phyloP scores from a whole-genome alignment of 2,888 invertebrate species.

The Drosophila conformis region DNA sequence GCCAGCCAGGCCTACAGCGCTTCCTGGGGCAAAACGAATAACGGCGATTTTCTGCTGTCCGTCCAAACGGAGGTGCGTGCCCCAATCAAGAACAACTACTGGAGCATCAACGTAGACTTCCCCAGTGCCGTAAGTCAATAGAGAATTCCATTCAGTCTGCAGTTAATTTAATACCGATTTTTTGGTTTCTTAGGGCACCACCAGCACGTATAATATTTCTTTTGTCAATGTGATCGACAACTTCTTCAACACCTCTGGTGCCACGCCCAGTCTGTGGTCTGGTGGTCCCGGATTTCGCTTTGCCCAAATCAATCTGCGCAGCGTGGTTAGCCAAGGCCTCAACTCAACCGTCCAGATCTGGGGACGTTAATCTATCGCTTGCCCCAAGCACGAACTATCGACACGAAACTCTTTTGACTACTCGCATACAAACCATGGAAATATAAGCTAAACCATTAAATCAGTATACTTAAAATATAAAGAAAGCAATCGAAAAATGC shows the following conservation, averaged over 20 bases:
- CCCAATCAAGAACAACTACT: slow-evolving; percentile 31
- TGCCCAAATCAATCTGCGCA: slow-evolving; percentile 56
- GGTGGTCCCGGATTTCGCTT: slow-evolving; percentile 67
- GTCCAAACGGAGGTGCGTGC: no score
- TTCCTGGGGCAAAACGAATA: slow-evolving; percentile 58
- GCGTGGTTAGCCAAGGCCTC: slow-evolving; percentile 56
- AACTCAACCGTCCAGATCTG: slow-evolving; percentile 73
- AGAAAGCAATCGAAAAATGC: not conserved
- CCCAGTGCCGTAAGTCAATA: slow-evolving; percentile 58
- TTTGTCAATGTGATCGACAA: slow-evolving; percentile 65
- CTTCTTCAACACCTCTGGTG: slow-evolving; percentile 73
- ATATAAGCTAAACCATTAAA: not conserved
- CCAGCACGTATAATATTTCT: slow-evolving; percentile 49
- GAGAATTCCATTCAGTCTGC: not conserved
- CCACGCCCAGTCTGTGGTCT: slow-evolving; percentile 52
- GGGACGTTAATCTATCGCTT: slow-evolving; percentile 46
- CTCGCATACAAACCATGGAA: not conserved
- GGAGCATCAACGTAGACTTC: slow-evolving; percentile 50
- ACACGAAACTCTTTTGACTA: not conserved
- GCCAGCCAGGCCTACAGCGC: slow-evolving; percentile 55
- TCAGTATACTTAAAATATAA: not conserved
- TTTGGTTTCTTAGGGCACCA: slow-evolving; percentile 45
- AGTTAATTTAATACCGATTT: not conserved
- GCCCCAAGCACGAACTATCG: no score
- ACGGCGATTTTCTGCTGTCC: slow-evolving; percentile 35